Base-by-base conservation (phyloP, 2,797 vertebrate species). In the Enteromius trimaculatus region DNA sequence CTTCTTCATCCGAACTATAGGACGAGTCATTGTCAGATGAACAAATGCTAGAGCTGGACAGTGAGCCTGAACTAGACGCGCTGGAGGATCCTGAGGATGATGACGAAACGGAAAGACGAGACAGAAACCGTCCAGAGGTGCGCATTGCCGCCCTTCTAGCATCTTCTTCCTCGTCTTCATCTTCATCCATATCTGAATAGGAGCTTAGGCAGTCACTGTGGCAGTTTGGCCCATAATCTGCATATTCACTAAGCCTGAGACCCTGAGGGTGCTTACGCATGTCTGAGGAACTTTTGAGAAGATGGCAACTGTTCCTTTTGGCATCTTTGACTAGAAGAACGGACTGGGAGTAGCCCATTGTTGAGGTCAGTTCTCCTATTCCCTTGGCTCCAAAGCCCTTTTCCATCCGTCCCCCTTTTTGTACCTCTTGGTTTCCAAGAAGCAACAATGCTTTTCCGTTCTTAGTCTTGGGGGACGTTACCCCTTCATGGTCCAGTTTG, bases 381-480 rank as follows among this genome's bases (percentile, higher is more conserved):
- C 94, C 87, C 79, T 95, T 92, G 85, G 92, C 85, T 81, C 93
- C 93, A 0, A 94, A 93, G 83, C 92, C 94, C 88, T 97, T 97
- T 79, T 95, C 94, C 0, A 92, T 93, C 90, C 89, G 92, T 5
- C 86, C 90, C 42, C 90, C 90, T 39, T 87, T 77, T 42, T 86
- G 84, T 34, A 86, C 79, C 17, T 87, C 88, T 55, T 80, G 29
- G 75, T 85, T 88, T 8, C 92, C 93, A 66, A 95, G 92, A n/a
- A 96, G 88, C 34, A 98, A 95, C 90, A 99, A 90, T 0, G 97
- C 97, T 87, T 98, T 98, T 91, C 96, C 92, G 76, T 95, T 97
- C 92, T 98, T 99, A 51, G 97, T 99, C 91, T 99, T 99, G 34
- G 98, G 98, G n/a, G 98, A 98, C 0, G 96, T 99, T 88, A 99